These are phyloP conservation scores for Pedetes capensis DNA, from an alignment of 2,113 vertebrate species.

Conservation along the genomic window DNA sequence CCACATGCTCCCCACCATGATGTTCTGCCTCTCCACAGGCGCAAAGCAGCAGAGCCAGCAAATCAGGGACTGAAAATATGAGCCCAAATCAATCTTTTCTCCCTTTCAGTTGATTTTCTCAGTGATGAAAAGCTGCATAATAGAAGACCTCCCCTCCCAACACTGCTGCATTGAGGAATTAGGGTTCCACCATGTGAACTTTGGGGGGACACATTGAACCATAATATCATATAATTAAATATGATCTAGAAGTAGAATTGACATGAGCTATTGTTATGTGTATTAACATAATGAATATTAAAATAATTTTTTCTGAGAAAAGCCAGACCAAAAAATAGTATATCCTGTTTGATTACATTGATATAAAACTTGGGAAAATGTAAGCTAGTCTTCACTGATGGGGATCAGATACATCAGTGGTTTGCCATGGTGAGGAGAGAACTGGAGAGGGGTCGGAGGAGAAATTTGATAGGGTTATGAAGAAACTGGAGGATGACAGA, in stretches of 20 bases:
- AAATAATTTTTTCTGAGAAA: neutral
- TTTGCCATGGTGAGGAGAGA: neutral
- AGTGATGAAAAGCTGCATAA: neutral
- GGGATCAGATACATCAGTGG: neutral
- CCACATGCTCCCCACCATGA: neutral
- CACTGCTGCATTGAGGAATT: neutral
- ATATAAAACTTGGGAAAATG: neutral
- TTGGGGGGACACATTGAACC: neutral
- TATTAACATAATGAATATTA: neutral
- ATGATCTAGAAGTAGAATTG: neutral
- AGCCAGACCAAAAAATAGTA: neutral
- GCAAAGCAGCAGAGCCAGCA: neutral
- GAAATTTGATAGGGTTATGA: neutral
- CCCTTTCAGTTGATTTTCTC: neutral
- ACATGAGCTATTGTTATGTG: neutral
- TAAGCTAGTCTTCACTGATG: neutral
- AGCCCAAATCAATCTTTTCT: neutral
- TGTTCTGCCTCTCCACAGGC: neutral
- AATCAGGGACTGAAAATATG: neutral
- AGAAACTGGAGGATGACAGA: neutral
- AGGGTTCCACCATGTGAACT: neutral
- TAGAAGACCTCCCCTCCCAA: neutral
- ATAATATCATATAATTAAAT: neutral
- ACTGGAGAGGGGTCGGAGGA: no score
- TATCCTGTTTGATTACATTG: neutral